phyloP scores from a whole-genome alignment of 2,113 vertebrate genomes.

The Pluvialis apricaria region DNA sequence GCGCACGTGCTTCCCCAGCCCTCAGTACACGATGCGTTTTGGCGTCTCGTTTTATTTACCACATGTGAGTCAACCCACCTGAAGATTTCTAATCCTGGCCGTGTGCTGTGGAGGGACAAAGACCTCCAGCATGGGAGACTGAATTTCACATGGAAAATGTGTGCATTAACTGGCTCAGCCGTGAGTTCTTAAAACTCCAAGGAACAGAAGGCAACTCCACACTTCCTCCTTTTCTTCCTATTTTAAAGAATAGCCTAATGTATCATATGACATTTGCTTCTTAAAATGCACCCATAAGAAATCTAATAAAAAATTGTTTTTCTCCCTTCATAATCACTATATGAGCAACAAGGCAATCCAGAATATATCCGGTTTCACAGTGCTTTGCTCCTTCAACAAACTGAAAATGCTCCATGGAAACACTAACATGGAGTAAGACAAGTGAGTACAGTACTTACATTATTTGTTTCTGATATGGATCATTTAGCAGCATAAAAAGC shows the following conservation, averaged over 20 bases:
- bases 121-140: fast-evolving
- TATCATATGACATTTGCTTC: neutral
- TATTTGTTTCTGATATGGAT: neutral
- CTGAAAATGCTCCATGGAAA: neutral
- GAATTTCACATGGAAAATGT: neutral
- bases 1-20: fast-evolving
- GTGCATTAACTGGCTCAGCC: neutral
- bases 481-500: neutral
- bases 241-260: neutral
- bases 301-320: neutral
- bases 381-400: neutral
- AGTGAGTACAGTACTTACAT: neutral
- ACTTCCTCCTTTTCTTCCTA: neutral
- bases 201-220: neutral
- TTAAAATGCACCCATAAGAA: neutral
- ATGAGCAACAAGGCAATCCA: neutral
- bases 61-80: neutral
- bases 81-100: neutral
- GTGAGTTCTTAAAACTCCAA: neutral
- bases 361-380: neutral
- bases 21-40: fast-evolving
- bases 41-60: neutral
- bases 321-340: neutral
- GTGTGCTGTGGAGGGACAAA: neutral
- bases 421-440: neutral